Conservation (phyloP, 1,140 invertebrate genomes). For the Ips typographus region DNA sequence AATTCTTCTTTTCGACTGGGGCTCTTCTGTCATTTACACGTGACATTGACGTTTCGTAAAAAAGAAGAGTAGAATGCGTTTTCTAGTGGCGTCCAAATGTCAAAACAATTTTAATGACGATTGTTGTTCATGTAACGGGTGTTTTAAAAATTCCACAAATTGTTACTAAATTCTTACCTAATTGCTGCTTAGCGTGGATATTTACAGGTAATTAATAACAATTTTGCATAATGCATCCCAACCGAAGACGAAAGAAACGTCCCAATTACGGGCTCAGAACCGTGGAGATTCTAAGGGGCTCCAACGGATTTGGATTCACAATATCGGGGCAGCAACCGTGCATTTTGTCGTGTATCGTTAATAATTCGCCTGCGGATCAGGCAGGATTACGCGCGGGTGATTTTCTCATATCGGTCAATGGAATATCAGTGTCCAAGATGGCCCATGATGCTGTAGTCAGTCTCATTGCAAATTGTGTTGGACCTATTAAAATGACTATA, state of each 20-base stretch:
- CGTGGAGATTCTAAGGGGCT: conserved; percentile 81
- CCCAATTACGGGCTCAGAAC: conserved; percentile 79
- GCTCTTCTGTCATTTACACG: too few species aligned
- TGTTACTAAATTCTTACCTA: neutral
- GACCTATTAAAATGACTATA: conserved; percentile 76
- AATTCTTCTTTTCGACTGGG: too few species aligned
- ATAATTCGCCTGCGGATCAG: conserved; percentile 78
- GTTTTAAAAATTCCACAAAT: conserved; percentile 18
- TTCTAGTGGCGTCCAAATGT: neutral
- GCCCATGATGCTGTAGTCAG: conserved; percentile 91
- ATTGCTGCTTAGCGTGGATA: neutral
- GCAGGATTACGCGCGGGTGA: conserved; percentile 88
- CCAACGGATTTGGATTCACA: conserved; percentile 88
- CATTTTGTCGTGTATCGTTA: conserved; percentile 84
- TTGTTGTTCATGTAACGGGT: conserved; percentile 23
- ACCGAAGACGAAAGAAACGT: conserved; percentile 75
- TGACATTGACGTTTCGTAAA: too few species aligned
- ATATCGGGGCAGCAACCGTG: conserved; percentile 93
- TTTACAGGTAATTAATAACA: neutral
- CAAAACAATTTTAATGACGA: conserved; percentile 8
- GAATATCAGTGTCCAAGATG: conserved; percentile 81
- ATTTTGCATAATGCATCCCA: conserved; percentile 61
- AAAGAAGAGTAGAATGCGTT: too few species aligned
- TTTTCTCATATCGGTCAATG: conserved; percentile 89
- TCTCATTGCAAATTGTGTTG: conserved; percentile 82